phyloP scores from a whole-genome alignment of 2,888 invertebrate species.

The Slavum lentiscoides region DNA sequence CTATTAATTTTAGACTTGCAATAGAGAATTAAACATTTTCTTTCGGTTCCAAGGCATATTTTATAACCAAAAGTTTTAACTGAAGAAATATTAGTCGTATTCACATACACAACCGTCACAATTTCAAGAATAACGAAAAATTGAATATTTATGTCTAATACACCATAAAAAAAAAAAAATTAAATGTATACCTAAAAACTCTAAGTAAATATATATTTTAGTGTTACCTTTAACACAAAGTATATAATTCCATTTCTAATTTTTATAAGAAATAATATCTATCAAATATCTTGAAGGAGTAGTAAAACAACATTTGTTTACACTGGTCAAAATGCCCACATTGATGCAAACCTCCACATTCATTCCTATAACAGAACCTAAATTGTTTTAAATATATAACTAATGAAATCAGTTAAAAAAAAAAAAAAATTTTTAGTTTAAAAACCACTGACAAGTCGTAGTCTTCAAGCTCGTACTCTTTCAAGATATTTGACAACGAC shows the following conservation, averaged over 20 bases:
- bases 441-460: slow-evolving; percentile 34
- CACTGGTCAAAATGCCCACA: slow-evolving; percentile 31
- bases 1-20: too few relatives aligned
- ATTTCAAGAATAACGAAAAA: not conserved
- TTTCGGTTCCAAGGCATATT: too few relatives aligned
- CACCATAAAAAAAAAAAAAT: not conserved
- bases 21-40: too few relatives aligned
- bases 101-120: too few relatives aligned
- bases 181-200: not conserved
- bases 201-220: not conserved
- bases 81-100: too few relatives aligned
- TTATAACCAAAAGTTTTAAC: too few relatives aligned
- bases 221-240: not conserved
- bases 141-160: not conserved
- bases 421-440: slow-evolving; percentile 24
- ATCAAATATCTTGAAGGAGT: slow-evolving; percentile 47
- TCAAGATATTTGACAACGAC: slow-evolving; percentile 49
- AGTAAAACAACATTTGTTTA: slow-evolving; percentile 25
- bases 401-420: not conserved
- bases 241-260: not conserved
- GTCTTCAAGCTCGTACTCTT: slow-evolving; percentile 38
- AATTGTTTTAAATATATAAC: slow-evolving; percentile 20
- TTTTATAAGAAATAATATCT: slow-evolving; percentile 18
- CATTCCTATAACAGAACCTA: slow-evolving; percentile 47
- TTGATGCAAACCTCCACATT: slow-evolving; percentile 34